These are phyloP conservation scores for Ricordea florida DNA, from an alignment of 92 coral and sea anemone species.

Conservation along the genomic window DNA sequence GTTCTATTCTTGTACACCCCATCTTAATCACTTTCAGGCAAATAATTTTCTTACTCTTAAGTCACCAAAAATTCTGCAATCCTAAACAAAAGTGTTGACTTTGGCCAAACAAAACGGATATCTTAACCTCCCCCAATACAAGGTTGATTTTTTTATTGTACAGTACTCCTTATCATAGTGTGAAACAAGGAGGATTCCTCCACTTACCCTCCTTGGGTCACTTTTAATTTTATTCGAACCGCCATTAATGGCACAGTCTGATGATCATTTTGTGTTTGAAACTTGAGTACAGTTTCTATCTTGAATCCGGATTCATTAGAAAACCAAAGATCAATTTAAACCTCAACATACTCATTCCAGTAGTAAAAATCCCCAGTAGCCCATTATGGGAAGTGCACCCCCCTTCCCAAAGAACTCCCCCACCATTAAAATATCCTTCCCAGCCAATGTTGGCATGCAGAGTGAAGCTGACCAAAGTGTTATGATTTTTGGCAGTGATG, in stretches of 20 bases:
- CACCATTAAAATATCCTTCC: slow-evolving; percentile 2
- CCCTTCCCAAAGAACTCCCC: too few relatives aligned
- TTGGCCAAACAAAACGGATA: too few relatives aligned
- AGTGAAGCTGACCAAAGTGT: slow-evolving; percentile 2
- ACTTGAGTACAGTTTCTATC: slow-evolving; percentile 4
- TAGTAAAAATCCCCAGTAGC: background rate
- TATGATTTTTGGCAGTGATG: slow-evolving; percentile 3
- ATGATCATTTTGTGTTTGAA: background rate
- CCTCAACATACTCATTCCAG: background rate
- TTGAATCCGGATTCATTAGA: background rate
- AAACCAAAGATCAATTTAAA: background rate
- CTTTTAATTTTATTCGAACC: slow-evolving; percentile 1
- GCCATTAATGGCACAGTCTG: background rate
- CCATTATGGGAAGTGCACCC: background rate
- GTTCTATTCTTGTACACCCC: too few relatives aligned
- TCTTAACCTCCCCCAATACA: too few relatives aligned
- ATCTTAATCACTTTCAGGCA: too few relatives aligned
- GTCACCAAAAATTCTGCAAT: too few relatives aligned
- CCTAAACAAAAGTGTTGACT: too few relatives aligned
- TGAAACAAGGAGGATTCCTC: background rate
- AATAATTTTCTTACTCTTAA: too few relatives aligned
- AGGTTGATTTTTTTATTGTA: too few relatives aligned
- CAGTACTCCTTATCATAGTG: too few relatives aligned
- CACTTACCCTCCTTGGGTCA: slow-evolving; percentile 5
- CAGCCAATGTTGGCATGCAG: background rate